phyloP scores from a whole-genome alignment of 2,797 vertebrate genomes.

The Simalia tracyae region DNA sequence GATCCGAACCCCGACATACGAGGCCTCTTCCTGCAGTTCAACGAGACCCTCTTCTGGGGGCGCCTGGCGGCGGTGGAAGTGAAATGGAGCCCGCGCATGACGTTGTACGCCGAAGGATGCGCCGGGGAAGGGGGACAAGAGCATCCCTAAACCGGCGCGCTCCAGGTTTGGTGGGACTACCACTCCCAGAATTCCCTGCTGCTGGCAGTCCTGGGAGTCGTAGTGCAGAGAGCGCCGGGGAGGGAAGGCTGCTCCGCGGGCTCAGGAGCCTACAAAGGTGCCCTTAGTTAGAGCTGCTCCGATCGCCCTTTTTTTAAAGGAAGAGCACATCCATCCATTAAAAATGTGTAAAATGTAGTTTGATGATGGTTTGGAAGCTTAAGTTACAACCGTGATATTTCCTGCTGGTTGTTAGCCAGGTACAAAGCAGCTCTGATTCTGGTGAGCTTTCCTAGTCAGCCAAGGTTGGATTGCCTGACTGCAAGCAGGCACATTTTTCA shows the following conservation, averaged over 20 bases:
- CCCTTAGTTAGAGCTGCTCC: not conserved
- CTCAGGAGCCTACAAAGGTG: not conserved
- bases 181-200: too few species aligned
- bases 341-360: not conserved
- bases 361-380: not conserved
- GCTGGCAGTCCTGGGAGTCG: not conserved
- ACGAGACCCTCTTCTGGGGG: conserved; percentile 89
- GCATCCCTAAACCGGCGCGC: not conserved
- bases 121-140: not conserved
- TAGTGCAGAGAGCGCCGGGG: not conserved
- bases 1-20: conserved; percentile 91
- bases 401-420: not conserved
- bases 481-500: not conserved
- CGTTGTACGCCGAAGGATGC: conserved; percentile 75
- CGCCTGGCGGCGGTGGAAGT: conserved; percentile 89
- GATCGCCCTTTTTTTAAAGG: not conserved
- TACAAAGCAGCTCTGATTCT: not conserved
- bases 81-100: conserved; percentile 95
- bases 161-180: not conserved
- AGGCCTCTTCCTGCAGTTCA: conserved; percentile 89
- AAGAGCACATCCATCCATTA: not conserved
- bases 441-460: not conserved
- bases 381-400: not conserved
- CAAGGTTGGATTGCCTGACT: not conserved
- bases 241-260: not conserved